Conservation (phyloP, 2,113 vertebrate species). For the Psilopogon haemacephalus region DNA sequence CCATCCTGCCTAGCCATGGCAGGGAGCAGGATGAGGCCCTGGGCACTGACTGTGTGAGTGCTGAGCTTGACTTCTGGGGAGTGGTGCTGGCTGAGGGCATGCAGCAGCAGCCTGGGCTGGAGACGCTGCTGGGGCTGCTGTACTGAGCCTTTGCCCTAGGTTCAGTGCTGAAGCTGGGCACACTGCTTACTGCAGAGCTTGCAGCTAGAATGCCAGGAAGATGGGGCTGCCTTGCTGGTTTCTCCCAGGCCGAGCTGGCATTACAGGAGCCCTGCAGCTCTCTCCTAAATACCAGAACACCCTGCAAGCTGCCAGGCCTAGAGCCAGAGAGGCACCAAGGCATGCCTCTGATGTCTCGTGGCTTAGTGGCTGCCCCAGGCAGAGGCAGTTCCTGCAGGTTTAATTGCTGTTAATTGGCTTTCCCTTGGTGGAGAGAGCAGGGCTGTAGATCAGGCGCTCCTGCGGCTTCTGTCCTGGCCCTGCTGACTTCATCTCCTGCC, state of each 20-base stretch:
- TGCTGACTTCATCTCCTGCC: background rate
- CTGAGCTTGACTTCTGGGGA: accelerated
- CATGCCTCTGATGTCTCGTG: background rate
- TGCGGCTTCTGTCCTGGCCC: background rate
- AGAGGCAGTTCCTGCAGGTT: background rate
- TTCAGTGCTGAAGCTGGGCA: background rate
- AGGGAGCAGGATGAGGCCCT: accelerated
- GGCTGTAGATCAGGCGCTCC: background rate
- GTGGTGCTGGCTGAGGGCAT: background rate
- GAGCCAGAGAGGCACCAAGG: background rate
- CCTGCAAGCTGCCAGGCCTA: background rate
- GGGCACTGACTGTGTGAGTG: background rate
- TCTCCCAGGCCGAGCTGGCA: background rate
- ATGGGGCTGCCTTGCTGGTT: background rate
- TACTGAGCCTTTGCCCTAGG: background rate
- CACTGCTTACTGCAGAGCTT: background rate
- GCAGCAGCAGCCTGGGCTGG: background rate
- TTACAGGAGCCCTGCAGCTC: background rate
- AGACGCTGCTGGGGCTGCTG: background rate
- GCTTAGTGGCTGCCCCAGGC: background rate
- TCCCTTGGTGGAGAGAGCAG: background rate
- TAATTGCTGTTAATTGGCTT: background rate
- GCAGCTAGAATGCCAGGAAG: background rate
- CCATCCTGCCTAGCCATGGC: too few relatives aligned
- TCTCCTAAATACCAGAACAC: background rate